Evolutionary conservation across 2,113 vertebrate species (phyloP), one percentile per base, ranked within the genome.

Genomic region (Calidris pygmaea): DNA sequence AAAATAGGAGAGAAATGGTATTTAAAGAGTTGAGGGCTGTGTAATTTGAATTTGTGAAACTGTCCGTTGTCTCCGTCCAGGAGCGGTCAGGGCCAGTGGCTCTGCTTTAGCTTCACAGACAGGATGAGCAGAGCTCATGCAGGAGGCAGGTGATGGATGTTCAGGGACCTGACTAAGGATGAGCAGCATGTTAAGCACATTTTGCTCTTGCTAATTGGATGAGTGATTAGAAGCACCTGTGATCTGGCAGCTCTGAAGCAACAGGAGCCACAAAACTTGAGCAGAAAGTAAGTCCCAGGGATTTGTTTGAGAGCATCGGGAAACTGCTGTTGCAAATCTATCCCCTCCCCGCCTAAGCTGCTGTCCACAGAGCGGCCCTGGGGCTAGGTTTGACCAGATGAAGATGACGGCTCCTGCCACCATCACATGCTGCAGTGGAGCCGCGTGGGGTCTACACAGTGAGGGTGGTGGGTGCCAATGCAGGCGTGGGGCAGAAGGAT

Each of bases 371-470:
- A 7, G 16, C 43, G 27, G 23, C 35, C 20, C 34, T 32, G 16
- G 26, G 20, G 23, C 30, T 30, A 56, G 55, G 20, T 48, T 11
- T 52, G 52, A 71, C 34, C 18, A n/a, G 32, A 29, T 26, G 53
- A 50, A 55, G 71, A 6, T 0, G 10, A 62, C 29, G 48, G 47
- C 10, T 82, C 77, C 59, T 60, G 50, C 23, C 48, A 58, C 26
- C 55, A 56, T 6, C 2, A 1, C 26, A 56, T 12, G 52, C 47
- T 4, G 1, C 2, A 5, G 53, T 19, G 43, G 41, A 18, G 79
- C n/a, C 2, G 0, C 0, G 0, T 27, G 63, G 23, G 34, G 7
- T 37, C 52, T 2, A 17, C 35, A 32, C 0, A 6, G 45, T 1
- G 2, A 60, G 67, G n/a, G 47, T 7, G 2, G 1, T 0, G 13